phyloP scores from a whole-genome alignment of 2,113 vertebrate species.

The Panthera uncia region DNA sequence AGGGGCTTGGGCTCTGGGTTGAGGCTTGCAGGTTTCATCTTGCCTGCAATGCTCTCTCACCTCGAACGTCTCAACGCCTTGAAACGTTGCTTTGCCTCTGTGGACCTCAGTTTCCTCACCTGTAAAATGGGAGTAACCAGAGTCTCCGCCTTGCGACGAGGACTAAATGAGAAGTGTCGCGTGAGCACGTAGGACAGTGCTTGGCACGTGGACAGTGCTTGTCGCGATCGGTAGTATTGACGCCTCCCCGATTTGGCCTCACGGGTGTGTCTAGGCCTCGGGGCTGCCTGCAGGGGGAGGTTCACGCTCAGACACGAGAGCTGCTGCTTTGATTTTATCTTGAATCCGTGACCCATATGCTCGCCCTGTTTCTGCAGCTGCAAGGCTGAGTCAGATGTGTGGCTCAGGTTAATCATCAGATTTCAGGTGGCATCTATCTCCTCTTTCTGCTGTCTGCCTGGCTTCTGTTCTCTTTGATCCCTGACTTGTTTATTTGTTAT shows the following conservation, averaged over 20 bases:
- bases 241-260: background rate
- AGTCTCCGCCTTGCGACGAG: background rate
- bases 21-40: background rate
- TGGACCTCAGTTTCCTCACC: background rate
- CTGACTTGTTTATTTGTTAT: conserved; percentile 45
- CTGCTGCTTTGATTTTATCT: background rate
- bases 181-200: background rate
- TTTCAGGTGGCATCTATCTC: background rate
- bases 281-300: background rate
- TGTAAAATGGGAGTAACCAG: background rate
- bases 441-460: background rate
- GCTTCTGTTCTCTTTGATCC: conserved; percentile 36
- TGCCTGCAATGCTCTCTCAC: background rate
- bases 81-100: background rate
- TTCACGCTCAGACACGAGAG: fast-evolving
- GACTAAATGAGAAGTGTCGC: background rate
- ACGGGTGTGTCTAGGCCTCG: background rate
- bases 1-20: background rate
- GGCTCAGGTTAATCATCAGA: background rate
- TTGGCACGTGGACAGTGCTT: background rate
- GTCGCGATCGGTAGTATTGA: background rate
- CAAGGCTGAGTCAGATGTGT: background rate
- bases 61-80: no score
- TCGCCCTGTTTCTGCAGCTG: background rate
- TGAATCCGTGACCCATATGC: no score